Evolutionary conservation across 64 coral and sea anemone genomes (phyloP).

Genomic region (Stylophora pistillata): DNA sequence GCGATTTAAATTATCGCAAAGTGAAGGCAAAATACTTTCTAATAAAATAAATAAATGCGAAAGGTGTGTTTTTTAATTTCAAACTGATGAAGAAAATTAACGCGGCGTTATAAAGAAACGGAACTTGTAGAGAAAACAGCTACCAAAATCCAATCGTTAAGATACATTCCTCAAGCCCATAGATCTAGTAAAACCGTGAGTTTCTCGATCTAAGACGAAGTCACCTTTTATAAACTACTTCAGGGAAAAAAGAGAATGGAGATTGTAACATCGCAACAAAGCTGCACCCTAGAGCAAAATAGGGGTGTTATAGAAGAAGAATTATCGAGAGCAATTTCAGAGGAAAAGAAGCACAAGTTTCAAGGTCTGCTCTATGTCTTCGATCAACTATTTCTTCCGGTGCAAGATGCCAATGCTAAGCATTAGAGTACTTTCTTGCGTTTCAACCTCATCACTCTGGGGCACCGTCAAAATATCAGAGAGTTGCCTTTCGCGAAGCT

Average conservation of each 20-base stretch:
- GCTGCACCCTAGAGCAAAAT: no score
- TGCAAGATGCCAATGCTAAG: slow-evolving; percentile 52
- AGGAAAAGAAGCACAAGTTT: slow-evolving; percentile 43
- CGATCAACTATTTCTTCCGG: slow-evolving; percentile 45
- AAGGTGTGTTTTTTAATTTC: slow-evolving; percentile 33
- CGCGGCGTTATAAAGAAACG: slow-evolving; percentile 19
- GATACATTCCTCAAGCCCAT: neutral
- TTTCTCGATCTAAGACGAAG: neutral
- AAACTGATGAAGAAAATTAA: slow-evolving; percentile 28
- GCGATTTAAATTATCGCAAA: slow-evolving; percentile 11
- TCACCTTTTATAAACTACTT: neutral
- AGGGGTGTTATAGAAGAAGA: no score
- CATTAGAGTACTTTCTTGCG: slow-evolving; percentile 49
- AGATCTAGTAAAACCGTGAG: neutral
- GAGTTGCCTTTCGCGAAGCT: slow-evolving; percentile 39
- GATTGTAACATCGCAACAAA: neutral
- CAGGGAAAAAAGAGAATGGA: neutral
- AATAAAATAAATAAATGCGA: slow-evolving; percentile 18
- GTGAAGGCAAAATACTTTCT: slow-evolving; percentile 34
- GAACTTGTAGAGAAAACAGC: slow-evolving; percentile 30
- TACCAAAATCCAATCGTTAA: slow-evolving; percentile 15
- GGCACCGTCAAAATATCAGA: slow-evolving; percentile 57
- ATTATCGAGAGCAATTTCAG: slow-evolving; percentile 52
- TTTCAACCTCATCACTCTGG: slow-evolving; percentile 51
- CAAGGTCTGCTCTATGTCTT: slow-evolving; percentile 59